Percentiles rank a stretch among this genome's conserved stretches.
Evolutionary conservation across 2,797 vertebrate genomes (phyloP).

Genomic region (Morelia viridis): DNA sequence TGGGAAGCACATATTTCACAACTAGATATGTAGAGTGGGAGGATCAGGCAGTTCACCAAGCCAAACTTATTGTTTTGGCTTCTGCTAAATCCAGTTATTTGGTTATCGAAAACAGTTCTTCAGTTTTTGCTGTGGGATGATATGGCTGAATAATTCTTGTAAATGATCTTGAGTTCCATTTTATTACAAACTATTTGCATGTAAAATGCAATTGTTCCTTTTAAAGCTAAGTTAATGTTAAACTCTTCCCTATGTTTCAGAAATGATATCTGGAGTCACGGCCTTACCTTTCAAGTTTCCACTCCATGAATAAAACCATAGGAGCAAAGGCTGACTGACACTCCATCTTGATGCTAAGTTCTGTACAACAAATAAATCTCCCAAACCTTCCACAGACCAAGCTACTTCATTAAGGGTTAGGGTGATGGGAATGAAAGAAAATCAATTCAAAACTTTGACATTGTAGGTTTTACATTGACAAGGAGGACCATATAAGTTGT

Average conservation of each 20-base stretch:
- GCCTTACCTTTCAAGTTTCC: slow-evolving; percentile 51
- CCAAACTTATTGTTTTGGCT: neutral
- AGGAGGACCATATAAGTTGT: slow-evolving; percentile 29
- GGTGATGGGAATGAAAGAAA: slow-evolving; percentile 59
- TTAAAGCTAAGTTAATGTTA: slow-evolving; percentile 61
- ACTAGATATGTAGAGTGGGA: neutral
- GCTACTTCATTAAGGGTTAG: slow-evolving; percentile 67
- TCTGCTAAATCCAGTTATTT: slow-evolving; percentile 30
- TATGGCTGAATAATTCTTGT: slow-evolving; percentile 52
- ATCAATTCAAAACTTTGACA: slow-evolving; percentile 55
- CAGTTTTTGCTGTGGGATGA: slow-evolving; percentile 32
- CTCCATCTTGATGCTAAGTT: slow-evolving; percentile 61
- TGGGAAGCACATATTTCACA: neutral
- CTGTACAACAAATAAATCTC: slow-evolving; percentile 69
- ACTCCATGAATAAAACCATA: slow-evolving; percentile 62
- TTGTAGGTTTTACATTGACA: slow-evolving; percentile 55
- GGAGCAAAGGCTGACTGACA: slow-evolving; percentile 57
- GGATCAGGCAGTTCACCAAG: neutral
- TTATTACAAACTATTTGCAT: slow-evolving; percentile 59
- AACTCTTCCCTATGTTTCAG: slow-evolving; percentile 58
- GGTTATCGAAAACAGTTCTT: slow-evolving; percentile 30
- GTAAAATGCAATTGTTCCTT: slow-evolving; percentile 57
- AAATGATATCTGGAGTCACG: slow-evolving; percentile 59
- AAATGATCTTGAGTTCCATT: slow-evolving; percentile 40
- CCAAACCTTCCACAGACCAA: slow-evolving; percentile 56